Base-by-base conservation (phyloP, 2,797 vertebrate species). In the Limosa lapponica region DNA sequence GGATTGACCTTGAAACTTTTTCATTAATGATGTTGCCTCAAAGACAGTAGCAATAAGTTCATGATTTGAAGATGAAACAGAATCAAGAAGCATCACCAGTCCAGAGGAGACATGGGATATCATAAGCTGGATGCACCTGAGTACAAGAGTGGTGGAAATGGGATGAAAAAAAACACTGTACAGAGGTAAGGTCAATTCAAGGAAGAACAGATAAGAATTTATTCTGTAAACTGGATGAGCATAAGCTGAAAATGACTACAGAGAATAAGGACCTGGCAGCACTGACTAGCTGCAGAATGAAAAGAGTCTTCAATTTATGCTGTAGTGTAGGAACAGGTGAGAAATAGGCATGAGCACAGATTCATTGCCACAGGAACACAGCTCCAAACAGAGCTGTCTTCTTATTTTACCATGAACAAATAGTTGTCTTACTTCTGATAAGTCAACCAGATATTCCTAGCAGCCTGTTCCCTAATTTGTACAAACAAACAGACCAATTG, bases 61-160 rank as follows among this genome's bases (percentile, higher is more conserved):
- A 24, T 16, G 46, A 70, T 80, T 82, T 87, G 8, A 36, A 62
- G 28, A 67, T 36, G n/a, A 71, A 57, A 57, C 17, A 83, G 22
- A 57, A 58, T 49, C 19, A 58, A 39, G 11, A 82, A 72, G 13
- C 1, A 0, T 28, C 49, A 16, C 2, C 24, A 36, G 1, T 19
- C 15, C 32, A 46, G 54, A 73, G 16, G 4, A 90, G 11, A 5
- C 6, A 55, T 12, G 16, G 4, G 6, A 48, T 84, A 51, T 28
- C 11, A 51, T 9, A 14, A 78, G 12, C 49, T 88, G n/a, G 36
- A 84, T 75, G 16, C 3, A 55, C 8, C 18, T 37, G 36, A 66
- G 17, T 8, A 37, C 12, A 28, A 54, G 5, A 82, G 14, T 14
- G 37, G 41, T 23, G 14, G 25, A 89, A 93, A 82, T 14, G 2